Evolutionary conservation across 2,888 invertebrate genomes (phyloP), one percentile per base, ranked within the genome.

Genomic region (Teinopalpus imperialis): DNA sequence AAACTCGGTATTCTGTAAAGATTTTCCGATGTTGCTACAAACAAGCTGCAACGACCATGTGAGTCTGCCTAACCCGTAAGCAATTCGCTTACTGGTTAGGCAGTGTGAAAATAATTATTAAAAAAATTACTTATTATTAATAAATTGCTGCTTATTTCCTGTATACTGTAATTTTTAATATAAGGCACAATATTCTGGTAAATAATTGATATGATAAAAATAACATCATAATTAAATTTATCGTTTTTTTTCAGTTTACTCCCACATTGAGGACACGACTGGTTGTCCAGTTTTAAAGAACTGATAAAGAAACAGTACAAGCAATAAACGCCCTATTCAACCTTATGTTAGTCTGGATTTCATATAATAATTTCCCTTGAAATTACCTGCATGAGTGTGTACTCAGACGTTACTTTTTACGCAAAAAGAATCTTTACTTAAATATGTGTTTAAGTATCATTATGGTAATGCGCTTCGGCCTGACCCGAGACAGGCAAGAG

Each of bases 401-500:
- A 63, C 64, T 61, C 74, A 68, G 68, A 73, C 74, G 65, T 54
- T 70, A 63, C 72, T 78, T 81, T 81, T 83, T 77, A 60, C 56
- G 63, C 68, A 85, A 85, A 86, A 81, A 78, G 71, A 73, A 76
- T 72, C 74, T 80, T 81, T 74, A 85, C 85, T 83, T 85, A 86
- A 85, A 87, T 86, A 81, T 86, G 85, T 86, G 78, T 86, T 86
- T 85, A 85, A 80, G 82, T 86, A 85, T 86, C 81, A 87, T 88
- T 87, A 88, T 83, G 61, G 81, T 85, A 83, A 86, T 83, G 75
- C 75, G 68, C 75, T 73, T 61, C 56, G 68, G 74, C 67, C 79
- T 86, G 86, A 87, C 86, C 86, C 69, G 76, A 70, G 75, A 72
- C 73, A 57, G 73, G 54, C 31, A 71, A 81, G 45, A 3, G 62